These are phyloP conservation scores for Neotoxoptera formosana DNA, from an alignment of 1,140 invertebrate species.

Conservation along the genomic window DNA sequence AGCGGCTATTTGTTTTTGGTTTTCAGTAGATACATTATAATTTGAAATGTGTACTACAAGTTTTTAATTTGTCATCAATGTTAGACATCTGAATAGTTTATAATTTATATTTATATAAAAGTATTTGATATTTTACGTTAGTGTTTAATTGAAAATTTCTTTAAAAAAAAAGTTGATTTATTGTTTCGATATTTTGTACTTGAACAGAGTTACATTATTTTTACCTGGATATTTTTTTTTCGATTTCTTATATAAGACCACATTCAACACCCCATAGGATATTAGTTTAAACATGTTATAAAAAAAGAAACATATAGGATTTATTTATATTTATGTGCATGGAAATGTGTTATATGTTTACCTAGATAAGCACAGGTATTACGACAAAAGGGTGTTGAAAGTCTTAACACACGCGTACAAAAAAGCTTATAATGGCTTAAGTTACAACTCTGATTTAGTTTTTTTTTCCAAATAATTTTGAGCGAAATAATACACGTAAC, in stretches of 20 bases:
- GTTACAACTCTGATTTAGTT: not conserved
- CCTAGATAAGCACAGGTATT: not conserved
- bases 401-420: not conserved
- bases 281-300: not conserved
- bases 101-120: no score
- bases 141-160: not conserved
- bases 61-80: not conserved
- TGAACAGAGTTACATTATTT: not conserved
- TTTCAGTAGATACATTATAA: no score
- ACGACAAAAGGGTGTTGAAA: not conserved
- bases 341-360: slow-evolving; percentile 11
- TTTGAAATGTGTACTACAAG: no score
- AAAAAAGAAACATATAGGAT: not conserved
- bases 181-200: not conserved
- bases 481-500: not conserved
- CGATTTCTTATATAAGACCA: not conserved
- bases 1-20: not conserved
- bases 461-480: not conserved
- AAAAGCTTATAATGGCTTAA: not conserved
- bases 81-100: not conserved
- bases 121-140: no score
- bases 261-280: not conserved
- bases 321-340: not conserved
- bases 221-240: not conserved
- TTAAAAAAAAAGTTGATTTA: not conserved